phyloP scores from a whole-genome alignment of 2,797 vertebrate species.

The Eospalax fontanierii region DNA sequence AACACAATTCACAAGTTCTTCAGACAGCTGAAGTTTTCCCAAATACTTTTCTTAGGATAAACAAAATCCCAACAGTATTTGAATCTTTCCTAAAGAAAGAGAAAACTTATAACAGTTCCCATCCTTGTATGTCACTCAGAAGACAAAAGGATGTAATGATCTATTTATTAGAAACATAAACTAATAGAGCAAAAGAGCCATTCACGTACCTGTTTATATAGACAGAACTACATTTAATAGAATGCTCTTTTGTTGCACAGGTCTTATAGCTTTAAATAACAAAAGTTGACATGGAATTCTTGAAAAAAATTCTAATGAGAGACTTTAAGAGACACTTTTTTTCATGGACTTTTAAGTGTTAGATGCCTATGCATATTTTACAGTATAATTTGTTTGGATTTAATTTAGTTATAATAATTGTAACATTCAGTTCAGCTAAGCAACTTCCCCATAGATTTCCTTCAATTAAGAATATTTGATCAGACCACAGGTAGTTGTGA shows the following conservation, averaged over 20 bases:
- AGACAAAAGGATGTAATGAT: slow-evolving; percentile 50
- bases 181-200: slow-evolving; percentile 60
- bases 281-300: slow-evolving; percentile 40
- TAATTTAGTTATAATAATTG: slow-evolving; percentile 66
- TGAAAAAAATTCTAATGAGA: slow-evolving; percentile 52
- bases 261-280: slow-evolving; percentile 50
- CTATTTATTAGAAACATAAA: slow-evolving; percentile 66
- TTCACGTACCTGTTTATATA: slow-evolving; percentile 41
- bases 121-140: slow-evolving; percentile 54
- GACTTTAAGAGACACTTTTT: slow-evolving; percentile 48
- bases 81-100: slow-evolving; percentile 68
- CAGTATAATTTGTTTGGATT: slow-evolving; percentile 51
- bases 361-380: slow-evolving; percentile 66
- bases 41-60: not conserved
- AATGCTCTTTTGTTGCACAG: not conserved
- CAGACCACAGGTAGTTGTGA: slow-evolving; percentile 36
- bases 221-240: slow-evolving; percentile 44
- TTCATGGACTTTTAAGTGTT: slow-evolving; percentile 60
- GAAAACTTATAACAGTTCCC: slow-evolving; percentile 33
- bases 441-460: slow-evolving; percentile 37
- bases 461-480: slow-evolving; percentile 70
- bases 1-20: not conserved
- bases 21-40: not conserved
- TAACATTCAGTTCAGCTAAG: slow-evolving; percentile 68
- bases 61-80: slow-evolving; percentile 53